These are phyloP conservation scores for Callithrix jacchus DNA, from an alignment of 2,113 vertebrate genomes.

Conservation along the genomic window DNA sequence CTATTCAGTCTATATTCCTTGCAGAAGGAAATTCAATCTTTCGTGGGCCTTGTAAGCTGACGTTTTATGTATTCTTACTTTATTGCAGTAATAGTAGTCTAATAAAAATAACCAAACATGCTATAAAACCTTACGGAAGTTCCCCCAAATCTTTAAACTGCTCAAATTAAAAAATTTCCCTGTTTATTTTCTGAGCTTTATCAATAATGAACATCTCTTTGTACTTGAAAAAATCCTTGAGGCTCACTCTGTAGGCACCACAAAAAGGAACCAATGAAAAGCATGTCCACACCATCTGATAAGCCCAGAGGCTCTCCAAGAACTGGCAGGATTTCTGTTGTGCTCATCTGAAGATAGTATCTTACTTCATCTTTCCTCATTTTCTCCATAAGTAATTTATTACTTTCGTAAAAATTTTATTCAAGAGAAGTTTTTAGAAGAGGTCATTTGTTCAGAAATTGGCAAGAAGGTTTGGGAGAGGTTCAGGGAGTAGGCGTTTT, in stretches of 20 bases:
- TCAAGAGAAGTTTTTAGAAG: neutral
- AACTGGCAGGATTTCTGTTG: neutral
- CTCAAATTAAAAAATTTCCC: neutral
- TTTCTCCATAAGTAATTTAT: conserved; percentile 36
- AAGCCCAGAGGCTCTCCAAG: neutral
- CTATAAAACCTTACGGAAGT: neutral
- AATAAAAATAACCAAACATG: conserved; percentile 33
- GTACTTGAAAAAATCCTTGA: conserved; percentile 5
- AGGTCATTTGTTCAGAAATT: neutral
- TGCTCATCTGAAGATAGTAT: neutral
- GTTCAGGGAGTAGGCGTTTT: neutral
- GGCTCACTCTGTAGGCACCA: neutral
- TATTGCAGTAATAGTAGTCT: neutral
- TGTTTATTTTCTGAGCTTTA: conserved; percentile 30
- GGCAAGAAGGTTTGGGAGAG: neutral
- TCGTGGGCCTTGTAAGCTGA: neutral
- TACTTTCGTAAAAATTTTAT: neutral
- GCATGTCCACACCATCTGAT: neutral
- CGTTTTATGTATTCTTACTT: neutral
- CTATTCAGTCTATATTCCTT: neutral
- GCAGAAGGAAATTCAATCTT: neutral
- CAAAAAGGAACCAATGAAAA: conserved; percentile 44
- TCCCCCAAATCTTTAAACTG: conserved; percentile 2
- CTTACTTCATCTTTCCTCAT: conserved; percentile 10
- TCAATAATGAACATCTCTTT: conserved; percentile 45